These are phyloP conservation scores for Abscondita cerata DNA, from an alignment of 2,888 invertebrate species.

Conservation along the genomic window DNA sequence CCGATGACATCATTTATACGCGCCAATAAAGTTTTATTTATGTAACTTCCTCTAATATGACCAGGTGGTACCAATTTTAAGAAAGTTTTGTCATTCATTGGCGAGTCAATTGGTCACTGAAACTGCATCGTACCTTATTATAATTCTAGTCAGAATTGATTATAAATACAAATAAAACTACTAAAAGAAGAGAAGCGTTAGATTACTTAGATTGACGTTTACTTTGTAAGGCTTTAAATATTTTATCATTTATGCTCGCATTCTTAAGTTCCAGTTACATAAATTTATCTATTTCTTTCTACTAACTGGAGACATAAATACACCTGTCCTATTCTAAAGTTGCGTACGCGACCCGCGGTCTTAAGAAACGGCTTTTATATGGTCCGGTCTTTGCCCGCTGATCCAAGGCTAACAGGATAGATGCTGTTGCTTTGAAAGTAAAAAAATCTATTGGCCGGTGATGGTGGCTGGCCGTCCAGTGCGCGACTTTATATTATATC, in stretches of 20 bases:
- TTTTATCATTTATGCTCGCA: constrained; percentile 14
- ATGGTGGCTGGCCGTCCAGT: no score
- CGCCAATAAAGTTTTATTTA: no score
- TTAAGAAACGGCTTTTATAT: constrained; percentile 36
- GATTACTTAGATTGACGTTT: constrained; percentile 20
- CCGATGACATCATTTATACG: no score
- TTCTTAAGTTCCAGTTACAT: constrained; percentile 12
- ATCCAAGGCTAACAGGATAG: constrained; percentile 45
- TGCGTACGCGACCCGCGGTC: constrained; percentile 19
- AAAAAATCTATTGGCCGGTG: constrained; percentile 8
- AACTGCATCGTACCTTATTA: no score
- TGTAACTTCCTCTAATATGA: no score
- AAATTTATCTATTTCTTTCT: constrained; percentile 23
- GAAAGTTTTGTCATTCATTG: no score
- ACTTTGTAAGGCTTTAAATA: constrained; percentile 17
- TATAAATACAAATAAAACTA: constrained; percentile 12
- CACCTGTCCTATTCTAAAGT: constrained; percentile 27
- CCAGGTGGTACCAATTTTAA: no score
- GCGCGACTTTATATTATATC: no score
- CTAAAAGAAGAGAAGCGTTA: constrained; percentile 4
- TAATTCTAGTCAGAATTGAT: no score
- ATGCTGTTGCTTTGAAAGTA: constrained; percentile 27
- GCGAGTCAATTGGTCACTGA: no score
- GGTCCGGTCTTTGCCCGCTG: constrained; percentile 45
- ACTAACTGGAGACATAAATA: constrained; percentile 14